Base-by-base conservation (phyloP, 1,140 invertebrate genomes). In the Euura saliciscinereae region DNA sequence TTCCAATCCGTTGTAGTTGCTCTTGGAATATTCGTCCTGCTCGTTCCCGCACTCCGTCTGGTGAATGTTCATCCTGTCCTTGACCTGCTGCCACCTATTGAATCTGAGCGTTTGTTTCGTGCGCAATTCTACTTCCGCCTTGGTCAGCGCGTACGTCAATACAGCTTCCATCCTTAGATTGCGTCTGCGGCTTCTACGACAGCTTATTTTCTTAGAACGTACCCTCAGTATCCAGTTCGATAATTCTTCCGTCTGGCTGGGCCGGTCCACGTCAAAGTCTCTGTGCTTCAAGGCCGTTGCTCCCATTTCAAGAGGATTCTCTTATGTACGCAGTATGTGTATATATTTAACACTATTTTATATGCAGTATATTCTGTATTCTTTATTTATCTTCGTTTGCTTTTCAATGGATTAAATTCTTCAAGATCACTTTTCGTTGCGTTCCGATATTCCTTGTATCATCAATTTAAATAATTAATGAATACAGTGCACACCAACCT, bases 81-180 rank as follows among this genome's bases (percentile, higher is more conserved):
- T 86, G 42, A 88, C 68, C 28, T 81, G 68, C 44, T 85, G 83
- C 87, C 87, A 89, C 44, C 79, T 85, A 44, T 76, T 73, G 71
- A 82, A 83, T 43, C 86, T 77, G 6, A 80, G 78, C 43, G 84
- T 76, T 73, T 89, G 87, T 73, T 86, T 88, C 4, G 45, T 76
- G 43, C 82, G 81, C 45, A 89, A 77, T 71, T 89, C 85, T 10
- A 65, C 65, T 71, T 89, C 85, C 2, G 88, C 87, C 66, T 81
- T 80, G 5, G 45, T 70, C 5, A 89, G 70, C 0, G 88, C 82
- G 65, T 79, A 78, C 3, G 82, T 78, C 7, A 90, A 76, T 45
- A 89, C 78, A 4, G 89, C 87, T 69, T 89, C 85, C 44, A 88
- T 77, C 2, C 87, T 82, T 4, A 89, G 76, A 78, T 89, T 78